Evolutionary conservation across 2,797 vertebrate genomes (phyloP), one percentile per base, ranked within the genome.

Genomic region (Pogoniulus pusillus): DNA sequence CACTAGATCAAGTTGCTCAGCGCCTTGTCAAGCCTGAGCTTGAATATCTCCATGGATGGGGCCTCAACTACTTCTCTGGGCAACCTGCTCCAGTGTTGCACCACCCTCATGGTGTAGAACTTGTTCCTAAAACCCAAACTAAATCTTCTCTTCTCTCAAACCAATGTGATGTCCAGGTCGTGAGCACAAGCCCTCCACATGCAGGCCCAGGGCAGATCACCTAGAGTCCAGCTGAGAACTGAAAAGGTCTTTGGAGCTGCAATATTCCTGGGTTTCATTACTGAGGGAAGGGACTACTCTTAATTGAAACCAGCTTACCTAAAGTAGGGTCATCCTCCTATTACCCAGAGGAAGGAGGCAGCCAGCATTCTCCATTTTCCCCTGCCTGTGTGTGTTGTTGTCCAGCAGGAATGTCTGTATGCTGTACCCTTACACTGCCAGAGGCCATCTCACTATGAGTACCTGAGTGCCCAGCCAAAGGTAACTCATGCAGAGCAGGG

Each of bases 401-500:
- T 4, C n/a, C 41, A 62, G 41, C 29, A 57, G 26, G 7, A 20
- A 9, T 1, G 14, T 53, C 32, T 26, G 6, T 22, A 32, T 24
- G 47, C 43, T 12, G 10, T 30, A 7, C 30, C 29, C 45, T 51
- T 15, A 13, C 14, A 3, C 29, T 32, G 19, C 15, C 32, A 7
- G 53, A 41, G 29, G 22, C 7, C 3, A 3, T 7, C 34, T 37
- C 37, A 20, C 27, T 4, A 12, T 6, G 49, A 60, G 49, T 26
- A 27, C 18, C 58, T 3, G 0, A 16, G 29, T 4, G 62, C 47
- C 26, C 16, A 17, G 35, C 53, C 2, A 3, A 54, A 55, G 45
- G 12, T 6, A 9, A 6, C 15, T 18, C 1, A 0, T 32, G 60
- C 24, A 19, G 20, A 68, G 49, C 10, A 2, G 30, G 69, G n/a